These are phyloP conservation scores for Oscheius sp. DNA, from an alignment of 2,888 invertebrate genomes.

Conservation along the genomic window DNA sequence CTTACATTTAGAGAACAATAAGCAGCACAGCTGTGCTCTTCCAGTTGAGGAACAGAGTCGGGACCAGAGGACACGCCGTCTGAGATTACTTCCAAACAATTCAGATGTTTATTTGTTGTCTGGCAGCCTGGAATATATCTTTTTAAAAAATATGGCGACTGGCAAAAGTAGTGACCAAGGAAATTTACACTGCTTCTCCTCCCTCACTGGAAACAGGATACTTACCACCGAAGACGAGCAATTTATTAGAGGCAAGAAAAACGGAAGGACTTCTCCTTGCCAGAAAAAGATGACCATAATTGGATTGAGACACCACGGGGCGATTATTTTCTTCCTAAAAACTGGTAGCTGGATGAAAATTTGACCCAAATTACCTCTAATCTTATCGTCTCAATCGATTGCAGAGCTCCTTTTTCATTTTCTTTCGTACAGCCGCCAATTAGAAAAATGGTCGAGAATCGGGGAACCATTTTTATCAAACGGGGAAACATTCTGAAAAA, in stretches of 20 bases:
- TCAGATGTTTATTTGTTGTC: constrained; percentile 2
- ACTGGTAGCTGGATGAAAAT: background rate
- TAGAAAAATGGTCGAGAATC: constrained; percentile 16
- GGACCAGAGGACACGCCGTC: background rate
- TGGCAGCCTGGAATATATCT: constrained; percentile 20
- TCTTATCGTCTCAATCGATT: constrained; percentile 21
- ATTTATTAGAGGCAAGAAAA: background rate
- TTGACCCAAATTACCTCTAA: constrained; percentile 8
- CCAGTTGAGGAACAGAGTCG: background rate
- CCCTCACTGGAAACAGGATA: background rate
- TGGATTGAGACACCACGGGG: background rate
- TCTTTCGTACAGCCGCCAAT: constrained; percentile 34
- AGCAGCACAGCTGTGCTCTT: constrained; percentile 29
- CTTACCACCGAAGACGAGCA: constrained; percentile 32
- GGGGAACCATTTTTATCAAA: too few relatives aligned
- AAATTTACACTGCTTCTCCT: background rate
- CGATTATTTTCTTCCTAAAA: constrained; percentile 6
- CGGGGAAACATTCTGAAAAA: too few relatives aligned
- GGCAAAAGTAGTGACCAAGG: background rate
- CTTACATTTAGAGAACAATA: constrained; percentile 7
- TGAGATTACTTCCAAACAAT: constrained; percentile 7
- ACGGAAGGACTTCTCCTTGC: constrained; percentile 26
- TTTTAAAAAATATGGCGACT: background rate
- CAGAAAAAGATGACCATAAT: background rate
- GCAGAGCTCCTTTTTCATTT: constrained; percentile 26